Conservation (phyloP, 2,113 vertebrate genomes). For the Mormyrus iriodes region DNA sequence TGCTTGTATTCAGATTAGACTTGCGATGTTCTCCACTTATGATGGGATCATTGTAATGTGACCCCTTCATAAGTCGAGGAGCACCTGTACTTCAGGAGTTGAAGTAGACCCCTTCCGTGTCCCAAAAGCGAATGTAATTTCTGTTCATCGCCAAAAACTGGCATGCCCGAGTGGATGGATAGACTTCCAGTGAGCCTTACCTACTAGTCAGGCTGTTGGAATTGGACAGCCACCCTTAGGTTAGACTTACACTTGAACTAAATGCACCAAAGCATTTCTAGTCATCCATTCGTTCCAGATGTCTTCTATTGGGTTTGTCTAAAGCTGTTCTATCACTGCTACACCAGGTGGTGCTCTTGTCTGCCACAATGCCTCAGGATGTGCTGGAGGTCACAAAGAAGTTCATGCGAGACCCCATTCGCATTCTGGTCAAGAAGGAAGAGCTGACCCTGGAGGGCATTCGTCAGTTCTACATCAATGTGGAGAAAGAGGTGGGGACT, state of each 20-base stretch:
- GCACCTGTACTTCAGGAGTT: background rate
- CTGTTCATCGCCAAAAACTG: background rate
- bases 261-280: background rate
- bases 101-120: background rate
- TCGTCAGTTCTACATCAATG: constrained; percentile 85
- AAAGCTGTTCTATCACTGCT: background rate
- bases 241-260: too few relatives aligned
- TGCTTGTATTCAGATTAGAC: background rate
- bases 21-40: background rate
- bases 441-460: constrained; percentile 88
- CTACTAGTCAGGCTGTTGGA: background rate
- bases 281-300: background rate
- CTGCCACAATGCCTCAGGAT: constrained; percentile 84
- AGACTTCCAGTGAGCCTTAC: background rate
- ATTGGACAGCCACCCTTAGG: background rate
- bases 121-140: background rate
- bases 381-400: constrained; percentile 87
- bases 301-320: background rate
- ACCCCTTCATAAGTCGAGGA: background rate
- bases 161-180: background rate
- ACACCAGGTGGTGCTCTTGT: constrained; percentile 76
- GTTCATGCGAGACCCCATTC: constrained; percentile 83
- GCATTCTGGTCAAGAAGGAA: constrained; percentile 86
- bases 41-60: background rate
- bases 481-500: constrained; percentile 74